A percentile compares a stretch with the other conserved stretches of the same genome.
These are phyloP conservation scores for Timema podura DNA, from an alignment of 2,888 invertebrate species.

Conservation along the genomic window DNA sequence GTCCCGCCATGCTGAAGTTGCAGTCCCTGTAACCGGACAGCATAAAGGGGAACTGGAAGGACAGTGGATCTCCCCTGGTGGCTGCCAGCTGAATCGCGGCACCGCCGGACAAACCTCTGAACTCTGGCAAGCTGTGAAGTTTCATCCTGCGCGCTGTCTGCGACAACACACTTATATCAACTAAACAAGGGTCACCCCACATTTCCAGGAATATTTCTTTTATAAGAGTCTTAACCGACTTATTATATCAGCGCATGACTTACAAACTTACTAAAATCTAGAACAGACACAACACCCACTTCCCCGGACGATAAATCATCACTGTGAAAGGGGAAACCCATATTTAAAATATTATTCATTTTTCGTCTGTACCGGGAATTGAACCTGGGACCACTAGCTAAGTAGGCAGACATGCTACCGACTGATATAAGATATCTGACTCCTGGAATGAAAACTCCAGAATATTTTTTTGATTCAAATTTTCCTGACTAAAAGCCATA, in stretches of 20 bases:
- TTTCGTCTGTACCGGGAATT: neutral
- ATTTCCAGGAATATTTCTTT: neutral
- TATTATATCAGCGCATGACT: neutral
- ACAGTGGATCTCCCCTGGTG: conserved; percentile 57
- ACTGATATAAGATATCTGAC: too few relatives aligned
- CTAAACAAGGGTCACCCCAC: neutral
- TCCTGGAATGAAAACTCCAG: neutral
- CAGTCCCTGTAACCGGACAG: conserved; percentile 67
- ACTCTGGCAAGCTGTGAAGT: conserved; percentile 70
- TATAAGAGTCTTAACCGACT: neutral
- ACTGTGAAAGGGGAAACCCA: neutral
- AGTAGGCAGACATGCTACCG: too few relatives aligned
- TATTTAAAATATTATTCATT: neutral
- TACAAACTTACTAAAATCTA: too few relatives aligned
- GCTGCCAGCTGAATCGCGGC: conserved; percentile 76
- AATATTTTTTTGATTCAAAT: neutral
- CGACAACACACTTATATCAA: neutral
- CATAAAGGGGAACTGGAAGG: conserved; percentile 64
- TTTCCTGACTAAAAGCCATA: too few relatives aligned
- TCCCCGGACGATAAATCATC: too few relatives aligned
- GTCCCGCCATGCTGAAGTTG: conserved; percentile 87
- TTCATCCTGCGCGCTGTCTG: conserved; percentile 78
- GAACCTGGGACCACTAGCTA: too few relatives aligned
- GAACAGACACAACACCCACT: too few relatives aligned
- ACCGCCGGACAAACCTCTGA: conserved; percentile 74